Evolutionary conservation across 1,140 invertebrate genomes (phyloP).

Genomic region (Nasonia vitripennis): DNA sequence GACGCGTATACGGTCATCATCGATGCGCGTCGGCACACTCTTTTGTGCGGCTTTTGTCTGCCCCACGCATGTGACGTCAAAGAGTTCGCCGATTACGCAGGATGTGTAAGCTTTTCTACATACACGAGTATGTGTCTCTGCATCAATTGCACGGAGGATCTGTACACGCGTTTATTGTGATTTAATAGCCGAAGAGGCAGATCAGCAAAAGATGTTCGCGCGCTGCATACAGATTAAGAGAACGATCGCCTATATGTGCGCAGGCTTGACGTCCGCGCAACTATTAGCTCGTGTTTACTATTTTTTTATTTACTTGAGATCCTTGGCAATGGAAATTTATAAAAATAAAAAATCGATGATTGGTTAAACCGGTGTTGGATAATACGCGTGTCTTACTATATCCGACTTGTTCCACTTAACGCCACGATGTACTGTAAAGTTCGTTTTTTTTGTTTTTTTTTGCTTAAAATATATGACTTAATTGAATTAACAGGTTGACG

Average conservation of each 20-base stretch:
- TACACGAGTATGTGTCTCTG: background rate
- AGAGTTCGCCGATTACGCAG: background rate
- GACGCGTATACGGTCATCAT: too few relatives aligned
- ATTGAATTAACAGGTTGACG: constrained; percentile 78
- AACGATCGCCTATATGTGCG: too few relatives aligned
- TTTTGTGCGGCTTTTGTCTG: background rate
- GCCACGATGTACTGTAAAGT: too few relatives aligned
- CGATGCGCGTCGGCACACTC: too few relatives aligned
- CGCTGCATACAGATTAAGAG: background rate
- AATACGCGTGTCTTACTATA: too few relatives aligned
- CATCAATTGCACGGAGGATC: background rate
- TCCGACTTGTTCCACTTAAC: too few relatives aligned
- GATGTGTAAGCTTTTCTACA: background rate
- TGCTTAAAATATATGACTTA: background rate
- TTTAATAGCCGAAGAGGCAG: too few relatives aligned
- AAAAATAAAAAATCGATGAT: background rate
- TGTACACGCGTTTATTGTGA: background rate
- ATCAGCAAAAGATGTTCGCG: too few relatives aligned
- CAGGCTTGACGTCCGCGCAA: background rate
- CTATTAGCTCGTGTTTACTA: too few relatives aligned
- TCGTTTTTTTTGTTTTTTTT: too few relatives aligned
- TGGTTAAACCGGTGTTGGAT: too few relatives aligned
- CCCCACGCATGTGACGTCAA: background rate
- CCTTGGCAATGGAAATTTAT: background rate
- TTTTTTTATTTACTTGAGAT: background rate